Conservation (phyloP, 2,888 invertebrate species). For the Marasmarcha lunaedactyla region DNA sequence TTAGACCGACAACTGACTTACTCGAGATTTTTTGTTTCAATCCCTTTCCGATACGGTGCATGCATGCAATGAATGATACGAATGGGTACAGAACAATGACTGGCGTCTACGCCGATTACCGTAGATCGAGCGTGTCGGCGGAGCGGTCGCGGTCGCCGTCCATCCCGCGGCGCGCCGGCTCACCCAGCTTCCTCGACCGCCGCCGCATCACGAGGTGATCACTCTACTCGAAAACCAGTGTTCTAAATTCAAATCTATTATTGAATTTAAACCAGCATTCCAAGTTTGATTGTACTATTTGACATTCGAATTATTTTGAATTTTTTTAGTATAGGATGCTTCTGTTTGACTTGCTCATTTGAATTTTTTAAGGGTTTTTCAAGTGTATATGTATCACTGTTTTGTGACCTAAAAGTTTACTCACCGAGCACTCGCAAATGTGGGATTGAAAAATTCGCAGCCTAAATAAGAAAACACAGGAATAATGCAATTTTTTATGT, state of each 20-base stretch:
- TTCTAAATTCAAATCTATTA: constrained; percentile 14
- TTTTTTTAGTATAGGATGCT: too few relatives aligned
- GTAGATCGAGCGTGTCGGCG: constrained; percentile 45
- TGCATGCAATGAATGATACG: constrained; percentile 10
- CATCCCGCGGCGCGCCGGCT: constrained; percentile 91
- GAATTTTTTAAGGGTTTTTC: too few relatives aligned
- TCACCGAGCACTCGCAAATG: too few relatives aligned
- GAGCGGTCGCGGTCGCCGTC: constrained; percentile 83
- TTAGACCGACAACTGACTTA: too few relatives aligned
- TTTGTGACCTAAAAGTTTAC: too few relatives aligned
- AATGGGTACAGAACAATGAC: constrained; percentile 50
- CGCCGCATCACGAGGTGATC: constrained; percentile 93
- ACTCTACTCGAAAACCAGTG: not conserved
- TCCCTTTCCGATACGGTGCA: constrained; percentile 18
- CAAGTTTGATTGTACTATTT: too few relatives aligned
- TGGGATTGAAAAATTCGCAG: too few relatives aligned
- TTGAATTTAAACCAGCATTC: constrained; percentile 6
- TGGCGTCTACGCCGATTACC: constrained; percentile 67
- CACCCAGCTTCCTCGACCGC: constrained; percentile 93
- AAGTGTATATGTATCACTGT: too few relatives aligned
- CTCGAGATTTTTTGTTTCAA: constrained; percentile 16
- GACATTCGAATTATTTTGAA: too few relatives aligned
- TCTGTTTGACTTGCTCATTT: too few relatives aligned
- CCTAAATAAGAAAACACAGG: too few relatives aligned
- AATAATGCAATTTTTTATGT: too few relatives aligned